These are phyloP conservation scores for Platyrinchus mystaceus DNA, from an alignment of 2,797 vertebrate species.

Conservation along the genomic window DNA sequence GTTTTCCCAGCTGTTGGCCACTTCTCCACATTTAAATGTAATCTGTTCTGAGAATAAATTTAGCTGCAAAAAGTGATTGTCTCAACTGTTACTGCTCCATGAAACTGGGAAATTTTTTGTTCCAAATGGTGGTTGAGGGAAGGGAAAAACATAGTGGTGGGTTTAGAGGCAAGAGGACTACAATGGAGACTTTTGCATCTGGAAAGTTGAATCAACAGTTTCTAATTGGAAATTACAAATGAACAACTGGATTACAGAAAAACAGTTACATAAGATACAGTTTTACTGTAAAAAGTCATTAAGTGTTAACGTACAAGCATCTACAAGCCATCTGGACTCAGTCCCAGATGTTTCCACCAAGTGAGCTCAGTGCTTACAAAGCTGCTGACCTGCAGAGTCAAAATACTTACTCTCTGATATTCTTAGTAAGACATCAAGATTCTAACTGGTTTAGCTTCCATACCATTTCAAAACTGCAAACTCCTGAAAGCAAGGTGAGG, in stretches of 20 bases:
- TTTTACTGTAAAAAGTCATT: background rate
- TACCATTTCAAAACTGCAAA: background rate
- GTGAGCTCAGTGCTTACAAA: background rate
- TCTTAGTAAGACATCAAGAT: background rate
- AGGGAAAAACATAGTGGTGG: background rate
- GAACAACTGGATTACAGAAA: background rate
- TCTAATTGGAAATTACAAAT: background rate
- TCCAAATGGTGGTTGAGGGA: background rate
- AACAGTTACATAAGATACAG: background rate
- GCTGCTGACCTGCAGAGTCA: background rate
- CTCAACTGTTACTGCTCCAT: slow-evolving; percentile 64
- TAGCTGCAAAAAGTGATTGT: slow-evolving; percentile 68
- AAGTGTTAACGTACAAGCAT: background rate
- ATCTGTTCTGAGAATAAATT: slow-evolving; percentile 94
- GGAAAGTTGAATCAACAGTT: background rate
- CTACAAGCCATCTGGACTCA: background rate
- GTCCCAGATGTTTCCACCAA: background rate
- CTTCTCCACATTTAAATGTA: slow-evolving; percentile 88
- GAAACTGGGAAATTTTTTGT: background rate
- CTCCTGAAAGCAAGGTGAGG: background rate
- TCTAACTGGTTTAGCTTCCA: background rate
- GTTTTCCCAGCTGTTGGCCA: slow-evolving; percentile 78
- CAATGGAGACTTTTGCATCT: background rate
- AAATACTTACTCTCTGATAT: background rate
- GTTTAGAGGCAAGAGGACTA: background rate